Percentiles rank a stretch among this genome's conserved stretches.
Evolutionary conservation across 2,113 vertebrate genomes (phyloP).

Genomic region (Indicator maculatus): DNA sequence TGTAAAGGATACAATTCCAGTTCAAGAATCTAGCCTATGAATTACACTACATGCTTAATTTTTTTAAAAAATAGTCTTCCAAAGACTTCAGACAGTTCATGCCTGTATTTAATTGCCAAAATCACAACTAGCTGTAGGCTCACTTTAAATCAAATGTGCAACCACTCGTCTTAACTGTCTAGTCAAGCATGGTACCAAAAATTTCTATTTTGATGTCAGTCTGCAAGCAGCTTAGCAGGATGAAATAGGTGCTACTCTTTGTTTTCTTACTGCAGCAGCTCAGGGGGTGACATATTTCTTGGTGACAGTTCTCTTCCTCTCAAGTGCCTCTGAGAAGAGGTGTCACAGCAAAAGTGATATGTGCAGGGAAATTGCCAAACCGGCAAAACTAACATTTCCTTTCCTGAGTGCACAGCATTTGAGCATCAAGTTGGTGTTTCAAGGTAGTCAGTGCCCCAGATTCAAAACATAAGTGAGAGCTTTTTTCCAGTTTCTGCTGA

Average conservation of each 20-base stretch:
- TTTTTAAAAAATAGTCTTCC: neutral
- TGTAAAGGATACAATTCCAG: neutral
- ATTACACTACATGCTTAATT: neutral
- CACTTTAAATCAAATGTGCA: neutral
- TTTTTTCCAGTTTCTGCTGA: conserved; percentile 57
- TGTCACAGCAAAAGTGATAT: neutral
- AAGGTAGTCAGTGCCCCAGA: neutral
- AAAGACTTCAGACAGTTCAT: neutral
- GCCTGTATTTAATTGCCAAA: neutral
- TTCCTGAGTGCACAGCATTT: neutral
- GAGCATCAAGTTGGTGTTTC: neutral
- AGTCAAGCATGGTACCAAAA: neutral
- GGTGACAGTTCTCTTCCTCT: neutral
- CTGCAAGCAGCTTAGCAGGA: neutral
- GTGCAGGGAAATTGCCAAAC: neutral
- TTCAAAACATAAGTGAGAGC: neutral
- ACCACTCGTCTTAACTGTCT: neutral
- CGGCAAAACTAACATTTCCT: neutral
- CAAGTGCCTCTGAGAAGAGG: neutral
- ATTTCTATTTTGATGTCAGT: neutral
- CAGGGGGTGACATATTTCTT: neutral
- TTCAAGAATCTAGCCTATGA: neutral
- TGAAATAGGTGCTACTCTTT: neutral
- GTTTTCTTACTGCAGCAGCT: neutral
- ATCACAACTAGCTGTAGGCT: neutral